Percentiles rank a stretch among this genome's conserved stretches.
These are phyloP conservation scores for Cyaniris semiargus DNA, from an alignment of 2,888 invertebrate species.

Conservation along the genomic window DNA sequence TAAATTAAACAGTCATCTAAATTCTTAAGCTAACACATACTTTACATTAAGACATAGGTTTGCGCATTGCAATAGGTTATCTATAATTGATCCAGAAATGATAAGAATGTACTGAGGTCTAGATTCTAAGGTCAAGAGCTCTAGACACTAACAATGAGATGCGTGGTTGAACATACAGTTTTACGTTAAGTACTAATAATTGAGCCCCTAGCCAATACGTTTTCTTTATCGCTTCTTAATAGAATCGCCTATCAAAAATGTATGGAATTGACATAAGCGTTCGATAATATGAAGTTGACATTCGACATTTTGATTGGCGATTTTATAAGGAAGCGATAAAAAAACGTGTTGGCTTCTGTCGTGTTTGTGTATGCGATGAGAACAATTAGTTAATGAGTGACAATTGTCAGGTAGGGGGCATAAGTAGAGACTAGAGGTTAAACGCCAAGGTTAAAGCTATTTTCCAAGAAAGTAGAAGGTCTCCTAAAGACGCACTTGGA, in stretches of 20 bases:
- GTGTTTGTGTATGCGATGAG: not conserved
- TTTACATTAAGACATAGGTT: not conserved
- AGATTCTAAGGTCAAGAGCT: not conserved
- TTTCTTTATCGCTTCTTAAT: no score
- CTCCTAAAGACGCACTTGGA: not conserved
- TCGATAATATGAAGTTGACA: no score
- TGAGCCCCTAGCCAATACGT: no score
- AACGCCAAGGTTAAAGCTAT: not conserved
- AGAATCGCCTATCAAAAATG: no score
- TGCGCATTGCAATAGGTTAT: not conserved
- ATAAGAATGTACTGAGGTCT: not conserved
- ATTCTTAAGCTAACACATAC: not conserved
- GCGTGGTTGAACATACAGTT: not conserved
- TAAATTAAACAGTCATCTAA: not conserved
- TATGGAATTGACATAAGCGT: no score
- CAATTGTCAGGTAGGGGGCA: constrained; percentile 5
- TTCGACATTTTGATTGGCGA: no score
- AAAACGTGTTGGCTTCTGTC: not conserved
- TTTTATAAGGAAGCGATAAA: no score
- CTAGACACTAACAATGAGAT: not conserved
- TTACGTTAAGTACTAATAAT: no score
- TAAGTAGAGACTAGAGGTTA: not conserved
- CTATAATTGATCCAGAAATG: not conserved
- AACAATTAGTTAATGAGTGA: constrained; percentile 18
- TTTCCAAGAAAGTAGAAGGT: not conserved